Conservation (phyloP, 2,113 vertebrate species). For the Cyanoderma ruficeps region DNA sequence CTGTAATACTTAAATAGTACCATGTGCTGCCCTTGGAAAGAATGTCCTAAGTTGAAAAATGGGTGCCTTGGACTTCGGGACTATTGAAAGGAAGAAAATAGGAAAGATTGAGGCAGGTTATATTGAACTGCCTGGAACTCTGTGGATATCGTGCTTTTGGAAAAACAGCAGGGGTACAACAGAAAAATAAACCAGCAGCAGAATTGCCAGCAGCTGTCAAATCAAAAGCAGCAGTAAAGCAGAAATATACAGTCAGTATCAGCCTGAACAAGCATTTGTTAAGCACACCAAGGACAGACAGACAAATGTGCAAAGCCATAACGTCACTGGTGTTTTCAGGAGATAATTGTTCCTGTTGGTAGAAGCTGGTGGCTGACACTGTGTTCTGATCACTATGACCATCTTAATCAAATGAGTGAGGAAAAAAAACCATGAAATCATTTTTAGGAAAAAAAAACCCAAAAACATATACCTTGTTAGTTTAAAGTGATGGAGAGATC, state of each 20-base stretch:
- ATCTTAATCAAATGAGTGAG: not conserved
- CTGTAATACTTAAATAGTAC: conserved; percentile 8
- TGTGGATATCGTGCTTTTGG: conserved; percentile 12
- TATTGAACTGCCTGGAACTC: not conserved
- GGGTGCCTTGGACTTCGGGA: conserved; percentile 6
- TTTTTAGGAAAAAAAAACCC: not conserved
- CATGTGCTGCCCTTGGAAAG: conserved; percentile 10
- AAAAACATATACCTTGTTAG: fast-evolving
- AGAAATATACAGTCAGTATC: not conserved
- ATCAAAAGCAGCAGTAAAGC: not conserved
- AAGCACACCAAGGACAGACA: conserved; percentile 4
- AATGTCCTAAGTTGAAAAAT: conserved; percentile 41
- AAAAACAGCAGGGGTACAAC: conserved; percentile 21
- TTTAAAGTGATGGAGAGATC: not conserved
- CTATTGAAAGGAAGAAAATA: conserved; percentile 37
- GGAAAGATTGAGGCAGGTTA: conserved; percentile 46
- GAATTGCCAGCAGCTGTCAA: conserved; percentile 45
- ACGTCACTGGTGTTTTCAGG: not conserved
- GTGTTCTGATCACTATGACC: not conserved
- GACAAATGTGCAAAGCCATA: not conserved
- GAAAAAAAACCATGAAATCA: not conserved
- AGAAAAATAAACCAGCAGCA: conserved; percentile 36
- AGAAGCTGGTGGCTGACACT: not conserved
- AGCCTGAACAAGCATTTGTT: conserved; percentile 9
- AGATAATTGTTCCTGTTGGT: not conserved